Evolutionary conservation across 1,140 invertebrate genomes (phyloP), one percentile per base, ranked within the genome.

Genomic region (Polyergus mexicanus): DNA sequence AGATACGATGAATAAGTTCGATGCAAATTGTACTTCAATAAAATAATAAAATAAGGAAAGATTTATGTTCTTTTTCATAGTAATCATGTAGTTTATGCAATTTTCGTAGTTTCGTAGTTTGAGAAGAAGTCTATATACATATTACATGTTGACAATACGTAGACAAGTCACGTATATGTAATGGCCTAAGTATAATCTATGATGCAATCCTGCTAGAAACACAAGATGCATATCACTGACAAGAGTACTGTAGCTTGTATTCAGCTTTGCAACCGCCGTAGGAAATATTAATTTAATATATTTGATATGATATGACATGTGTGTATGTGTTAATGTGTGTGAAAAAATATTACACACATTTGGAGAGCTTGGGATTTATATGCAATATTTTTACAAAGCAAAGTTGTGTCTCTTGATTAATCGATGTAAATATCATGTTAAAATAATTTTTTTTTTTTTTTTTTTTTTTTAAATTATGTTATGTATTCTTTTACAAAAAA

Each of bases 211-310:
- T 77, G 41, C 41, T 66, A 25, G 13, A 78, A 78, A 68, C 32
- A 35, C 28, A 51, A 78, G 44, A 78, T 76, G 6, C 25, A 63
- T 78, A 78, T 66, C 75, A 51, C 60, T 77, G 41, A 66, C 32
- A n/a, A 78, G 3, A 66, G 11, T 66, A 66, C 6, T 78, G 44
- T 13, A 16, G 25, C 56, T 77, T 65, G 28, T 3, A 44, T 16
- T 76, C 32, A n/a, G 51, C 41, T 78, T 66, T 78, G 60, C n/a
- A n/a, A 54, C 28, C 2, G n/a, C 1, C 6, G 63, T 28, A 4
- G n/a, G 2, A 78, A 78, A 66, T 66, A 66, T 78, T 54, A 66
- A 38, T 13, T 51, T 65, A 6, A 77, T 63, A 47, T 47, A 77
- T 65, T 25, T 63, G 44, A 63, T 63, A 25, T 51, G 44, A 77